These are phyloP conservation scores for Puntigrus tetrazona DNA, from an alignment of 2,113 vertebrate genomes.

Conservation along the genomic window DNA sequence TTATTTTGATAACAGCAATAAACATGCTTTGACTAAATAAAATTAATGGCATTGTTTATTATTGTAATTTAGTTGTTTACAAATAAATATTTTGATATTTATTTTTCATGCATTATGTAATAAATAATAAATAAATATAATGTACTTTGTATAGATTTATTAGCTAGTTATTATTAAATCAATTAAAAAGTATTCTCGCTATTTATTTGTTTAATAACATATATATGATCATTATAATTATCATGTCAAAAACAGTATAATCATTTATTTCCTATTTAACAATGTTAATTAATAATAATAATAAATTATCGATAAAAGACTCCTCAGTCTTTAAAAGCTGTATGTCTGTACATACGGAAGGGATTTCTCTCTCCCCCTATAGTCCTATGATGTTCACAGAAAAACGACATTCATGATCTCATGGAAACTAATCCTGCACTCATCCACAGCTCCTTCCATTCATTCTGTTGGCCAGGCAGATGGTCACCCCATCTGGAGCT, in stretches of 20 bases:
- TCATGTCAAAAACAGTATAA: neutral
- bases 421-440: conserved; percentile 42
- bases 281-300: neutral
- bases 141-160: neutral
- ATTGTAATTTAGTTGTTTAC: neutral
- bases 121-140: neutral
- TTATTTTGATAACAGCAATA: neutral
- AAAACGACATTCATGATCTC: conserved; percentile 16
- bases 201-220: neutral
- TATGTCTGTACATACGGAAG: neutral
- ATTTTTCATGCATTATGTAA: neutral
- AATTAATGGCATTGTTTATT: neutral
- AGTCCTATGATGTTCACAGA: conserved; percentile 11
- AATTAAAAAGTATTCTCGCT: neutral
- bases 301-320: neutral
- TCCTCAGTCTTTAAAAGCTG: neutral
- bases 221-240: neutral
- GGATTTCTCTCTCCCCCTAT: neutral
- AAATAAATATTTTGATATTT: neutral
- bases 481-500: conserved; percentile 54
- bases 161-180: neutral
- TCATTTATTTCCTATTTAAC: neutral
- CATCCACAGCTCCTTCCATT: conserved; percentile 28
- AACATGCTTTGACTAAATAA: neutral
- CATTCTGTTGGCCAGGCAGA: conserved; percentile 41